Evolutionary conservation across 2,113 vertebrate species (phyloP).

Genomic region (Zosterops hypoxanthus): DNA sequence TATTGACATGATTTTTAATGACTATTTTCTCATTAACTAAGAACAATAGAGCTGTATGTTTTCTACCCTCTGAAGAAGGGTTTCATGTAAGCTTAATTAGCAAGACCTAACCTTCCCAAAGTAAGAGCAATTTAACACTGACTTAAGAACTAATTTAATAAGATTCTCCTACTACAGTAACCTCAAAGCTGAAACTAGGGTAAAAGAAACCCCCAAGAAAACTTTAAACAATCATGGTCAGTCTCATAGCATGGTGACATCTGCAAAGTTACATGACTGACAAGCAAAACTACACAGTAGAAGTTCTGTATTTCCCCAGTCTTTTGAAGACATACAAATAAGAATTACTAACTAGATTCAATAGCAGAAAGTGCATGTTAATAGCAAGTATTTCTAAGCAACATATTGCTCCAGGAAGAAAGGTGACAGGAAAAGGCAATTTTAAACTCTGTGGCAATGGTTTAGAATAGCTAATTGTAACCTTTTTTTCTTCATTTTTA

Average conservation of each 20-base stretch:
- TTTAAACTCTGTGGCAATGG: constrained; percentile 46
- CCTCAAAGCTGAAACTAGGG: background rate
- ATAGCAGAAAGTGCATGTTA: constrained; percentile 42
- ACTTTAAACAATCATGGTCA: background rate
- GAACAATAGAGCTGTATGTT: background rate
- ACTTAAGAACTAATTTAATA: background rate
- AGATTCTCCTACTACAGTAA: background rate
- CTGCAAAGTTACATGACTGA: constrained; percentile 29
- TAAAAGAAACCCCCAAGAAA: background rate
- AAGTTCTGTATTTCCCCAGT: background rate
- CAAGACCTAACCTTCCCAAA: background rate
- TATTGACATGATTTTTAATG: background rate
- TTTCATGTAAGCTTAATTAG: background rate
- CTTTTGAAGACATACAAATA: constrained; percentile 22
- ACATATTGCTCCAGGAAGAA: constrained; percentile 52
- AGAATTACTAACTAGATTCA: constrained; percentile 57
- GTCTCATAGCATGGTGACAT: background rate
- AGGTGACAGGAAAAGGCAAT: constrained; percentile 62
- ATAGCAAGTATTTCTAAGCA: constrained; percentile 51
- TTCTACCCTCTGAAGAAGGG: background rate
- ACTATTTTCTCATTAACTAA: background rate
- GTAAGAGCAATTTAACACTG: background rate
- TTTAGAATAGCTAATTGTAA: constrained; percentile 64
- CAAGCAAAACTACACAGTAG: background rate
- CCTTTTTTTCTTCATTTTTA: constrained; percentile 57